Base-by-base conservation (phyloP, 2,113 vertebrate species). In the Empidonax traillii region DNA sequence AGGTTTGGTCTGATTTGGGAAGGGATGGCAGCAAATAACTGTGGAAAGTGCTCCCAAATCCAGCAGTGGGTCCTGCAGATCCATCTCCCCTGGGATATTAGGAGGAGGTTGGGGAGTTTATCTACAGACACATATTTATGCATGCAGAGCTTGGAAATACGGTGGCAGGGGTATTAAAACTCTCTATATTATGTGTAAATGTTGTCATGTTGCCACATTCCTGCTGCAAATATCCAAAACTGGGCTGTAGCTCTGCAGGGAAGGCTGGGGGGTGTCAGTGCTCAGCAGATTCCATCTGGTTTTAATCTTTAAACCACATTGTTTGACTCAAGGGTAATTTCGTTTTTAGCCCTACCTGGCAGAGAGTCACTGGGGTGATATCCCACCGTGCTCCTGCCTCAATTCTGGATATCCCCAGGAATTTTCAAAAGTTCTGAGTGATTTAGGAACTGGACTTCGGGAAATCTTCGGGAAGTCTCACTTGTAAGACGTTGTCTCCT, bases 131-230 rank as follows among this genome's bases (percentile, higher is more conserved):
- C 55, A 20, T 15, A 27, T 4, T n/a, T 28, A 14, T 8, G 3
- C 37, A 33, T 18, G 8, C 11, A 58, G 61, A 41, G 12, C 46
- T 44, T 62, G 55, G 73, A 58, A 37, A 15, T 49, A 1, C 12
- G 3, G 6, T 15, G n/a, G 33, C 44, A 46, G 61, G 39, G 62
- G 6, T 49, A 37, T 44, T 13, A n/a, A 49, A 51, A 22, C 10
- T 8, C 27, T 5, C 2, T 20, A 21, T 8, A 1, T 19, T 7
- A 12, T 10, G 4, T 10, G 16, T 12, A 13, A 10, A 14, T 31
- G 35, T 7, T 55, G 44, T 4, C 4, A 28, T 24, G 35, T 18
- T 24, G 1, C 44, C 52, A 0, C 33, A 11, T 17, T 56, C 47
- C 66, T 15, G 66, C 66, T 63, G 35, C 4, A 3, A 8, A 1